Evolutionary conservation across 2,113 vertebrate species (phyloP).

Genomic region (Python bivittatus): DNA sequence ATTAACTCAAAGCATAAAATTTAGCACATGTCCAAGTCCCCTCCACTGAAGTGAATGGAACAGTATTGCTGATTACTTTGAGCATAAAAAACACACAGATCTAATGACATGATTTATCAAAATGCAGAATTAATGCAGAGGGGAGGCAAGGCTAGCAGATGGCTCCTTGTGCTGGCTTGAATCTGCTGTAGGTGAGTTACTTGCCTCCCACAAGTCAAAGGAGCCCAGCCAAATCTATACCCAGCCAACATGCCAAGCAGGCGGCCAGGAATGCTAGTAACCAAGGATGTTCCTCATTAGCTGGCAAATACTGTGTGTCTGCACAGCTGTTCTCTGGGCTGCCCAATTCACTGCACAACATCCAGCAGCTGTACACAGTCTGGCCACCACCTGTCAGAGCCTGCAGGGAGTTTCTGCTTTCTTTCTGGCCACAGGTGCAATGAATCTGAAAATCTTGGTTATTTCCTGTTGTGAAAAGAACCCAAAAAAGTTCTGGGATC

Average conservation of each 20-base stretch:
- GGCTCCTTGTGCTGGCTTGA: neutral
- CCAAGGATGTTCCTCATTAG: slow-evolving; percentile 24
- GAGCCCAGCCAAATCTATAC: neutral
- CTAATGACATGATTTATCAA: neutral
- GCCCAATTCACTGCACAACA: slow-evolving; percentile 11
- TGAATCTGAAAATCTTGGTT: neutral
- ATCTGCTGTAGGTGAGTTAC: neutral
- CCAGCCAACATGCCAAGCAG: neutral
- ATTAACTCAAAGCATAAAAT: neutral
- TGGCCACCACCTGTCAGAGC: neutral
- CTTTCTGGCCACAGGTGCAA: neutral
- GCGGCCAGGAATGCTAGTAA: slow-evolving; percentile 9
- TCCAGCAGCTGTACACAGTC: neutral
- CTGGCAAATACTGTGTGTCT: neutral
- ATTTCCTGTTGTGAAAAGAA: slow-evolving; percentile 18
- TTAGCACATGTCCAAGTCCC: neutral
- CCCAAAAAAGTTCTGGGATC: neutral
- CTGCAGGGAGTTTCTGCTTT: slow-evolving; percentile 5
- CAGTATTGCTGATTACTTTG: neutral
- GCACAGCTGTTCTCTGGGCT: slow-evolving; percentile 24
- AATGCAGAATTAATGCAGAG: neutral
- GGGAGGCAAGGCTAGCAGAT: neutral
- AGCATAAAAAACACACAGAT: neutral
- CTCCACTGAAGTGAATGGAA: neutral
- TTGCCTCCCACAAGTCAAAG: neutral